phyloP scores from a whole-genome alignment of 2,113 vertebrate species.

The Morone saxatilis region DNA sequence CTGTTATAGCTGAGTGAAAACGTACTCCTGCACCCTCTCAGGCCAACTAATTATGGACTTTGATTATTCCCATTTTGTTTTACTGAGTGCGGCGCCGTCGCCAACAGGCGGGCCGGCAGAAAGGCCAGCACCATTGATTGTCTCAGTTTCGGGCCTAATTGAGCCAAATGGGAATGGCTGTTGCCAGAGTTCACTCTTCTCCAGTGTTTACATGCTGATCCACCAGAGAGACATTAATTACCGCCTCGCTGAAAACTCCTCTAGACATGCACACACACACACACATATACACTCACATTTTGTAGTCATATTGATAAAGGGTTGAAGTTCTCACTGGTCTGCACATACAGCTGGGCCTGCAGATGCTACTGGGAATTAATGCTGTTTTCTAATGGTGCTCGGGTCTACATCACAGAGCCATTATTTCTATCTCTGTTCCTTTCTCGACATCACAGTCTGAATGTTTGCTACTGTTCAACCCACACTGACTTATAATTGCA shows the following conservation, averaged over 20 bases:
- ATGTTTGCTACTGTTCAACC: constrained; percentile 46
- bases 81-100: constrained; percentile 67
- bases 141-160: constrained; percentile 86
- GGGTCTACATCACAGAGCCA: constrained; percentile 60
- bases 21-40: constrained; percentile 68
- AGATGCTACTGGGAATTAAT: constrained; percentile 72
- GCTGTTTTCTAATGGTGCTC: constrained; percentile 64
- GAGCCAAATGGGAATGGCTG: constrained; percentile 87
- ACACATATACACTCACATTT: constrained; percentile 42
- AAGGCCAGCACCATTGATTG: constrained; percentile 82
- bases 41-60: constrained; percentile 85
- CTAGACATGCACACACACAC: constrained; percentile 48
- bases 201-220: constrained; percentile 83
- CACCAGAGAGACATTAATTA: constrained; percentile 82
- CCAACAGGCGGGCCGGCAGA: constrained; percentile 79
- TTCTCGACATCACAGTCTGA: constrained; percentile 48
- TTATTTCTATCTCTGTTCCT: constrained; percentile 57
- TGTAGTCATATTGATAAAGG: constrained; percentile 67
- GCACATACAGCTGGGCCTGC: constrained; percentile 63
- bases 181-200: constrained; percentile 85
- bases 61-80: constrained; percentile 86
- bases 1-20: constrained; percentile 63
- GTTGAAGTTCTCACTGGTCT: constrained; percentile 66
- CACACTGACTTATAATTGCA: constrained; percentile 52
- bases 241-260: constrained; percentile 69